Percentiles rank a stretch among this genome's conserved stretches.
Conservation (phyloP, 2,113 vertebrate genomes). For the Macaca nemestrina region DNA sequence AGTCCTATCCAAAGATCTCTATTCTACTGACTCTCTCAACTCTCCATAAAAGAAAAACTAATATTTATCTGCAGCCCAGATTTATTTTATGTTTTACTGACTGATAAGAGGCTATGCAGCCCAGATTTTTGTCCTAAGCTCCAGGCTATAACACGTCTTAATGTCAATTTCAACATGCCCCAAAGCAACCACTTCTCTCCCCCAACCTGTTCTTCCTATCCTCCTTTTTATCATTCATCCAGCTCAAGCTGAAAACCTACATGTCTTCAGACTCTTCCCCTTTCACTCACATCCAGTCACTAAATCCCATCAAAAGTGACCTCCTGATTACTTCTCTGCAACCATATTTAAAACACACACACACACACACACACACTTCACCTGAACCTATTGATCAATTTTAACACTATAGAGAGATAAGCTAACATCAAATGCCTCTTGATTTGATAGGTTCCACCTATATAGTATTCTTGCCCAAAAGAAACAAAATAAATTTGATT, state of each 20-base stretch:
- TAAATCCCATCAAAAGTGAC: not conserved
- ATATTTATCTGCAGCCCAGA: not conserved
- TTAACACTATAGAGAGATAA: not conserved
- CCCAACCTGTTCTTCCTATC: not conserved
- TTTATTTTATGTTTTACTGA: not conserved
- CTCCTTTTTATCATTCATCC: not conserved
- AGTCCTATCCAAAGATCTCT: not conserved
- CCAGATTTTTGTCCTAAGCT: conserved; percentile 15
- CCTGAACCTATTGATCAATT: not conserved
- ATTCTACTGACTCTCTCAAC: conserved; percentile 1
- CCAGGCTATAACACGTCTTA: not conserved
- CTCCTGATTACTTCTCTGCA: conserved; percentile 16
- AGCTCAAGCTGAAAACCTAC: conserved; percentile 22
- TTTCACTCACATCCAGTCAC: conserved; percentile 14
- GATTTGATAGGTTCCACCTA: not conserved
- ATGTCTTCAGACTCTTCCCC: not conserved
- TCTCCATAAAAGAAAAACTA: not conserved
- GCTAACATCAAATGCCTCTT: not conserved
- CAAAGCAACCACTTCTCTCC: not conserved
- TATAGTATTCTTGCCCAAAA: not conserved
- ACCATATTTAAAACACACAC: not conserved
- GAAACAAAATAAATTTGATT: not conserved
- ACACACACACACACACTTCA: not conserved
- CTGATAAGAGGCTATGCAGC: not conserved
- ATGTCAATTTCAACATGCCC: not conserved